These are phyloP conservation scores for Coccyzus lansbergi DNA, from an alignment of 2,797 vertebrate genomes.

Conservation along the genomic window DNA sequence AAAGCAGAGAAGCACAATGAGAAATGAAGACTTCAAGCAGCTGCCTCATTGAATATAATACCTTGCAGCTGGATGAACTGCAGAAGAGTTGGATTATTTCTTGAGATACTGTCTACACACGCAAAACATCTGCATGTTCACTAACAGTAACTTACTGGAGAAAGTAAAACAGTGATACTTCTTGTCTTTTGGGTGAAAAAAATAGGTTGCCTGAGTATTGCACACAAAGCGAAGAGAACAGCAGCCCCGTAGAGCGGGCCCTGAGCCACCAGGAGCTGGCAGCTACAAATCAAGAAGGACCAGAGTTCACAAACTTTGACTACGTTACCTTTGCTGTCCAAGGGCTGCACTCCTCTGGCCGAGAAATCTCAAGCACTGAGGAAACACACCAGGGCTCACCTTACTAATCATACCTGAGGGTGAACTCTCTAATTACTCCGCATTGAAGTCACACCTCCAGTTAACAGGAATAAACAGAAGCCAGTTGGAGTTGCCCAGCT, in stretches of 20 bases:
- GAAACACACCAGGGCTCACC: background rate
- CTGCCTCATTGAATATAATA: background rate
- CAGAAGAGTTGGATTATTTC: slow-evolving; percentile 46
- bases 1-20: background rate
- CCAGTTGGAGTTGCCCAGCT: background rate
- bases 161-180: background rate
- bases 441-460: background rate
- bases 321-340: background rate
- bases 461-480: background rate
- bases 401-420: background rate
- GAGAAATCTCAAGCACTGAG: background rate
- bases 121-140: background rate
- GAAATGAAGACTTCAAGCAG: slow-evolving; percentile 28
- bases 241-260: background rate
- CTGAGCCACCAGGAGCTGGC: background rate
- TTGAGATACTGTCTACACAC: background rate
- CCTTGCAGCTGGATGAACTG: background rate
- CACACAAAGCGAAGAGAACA: background rate
- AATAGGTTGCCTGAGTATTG: background rate
- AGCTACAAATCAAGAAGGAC: background rate
- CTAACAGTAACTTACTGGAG: background rate
- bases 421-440: background rate
- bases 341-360: background rate
- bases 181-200: background rate
- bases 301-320: background rate